Percentiles rank a stretch among this genome's conserved stretches.
phyloP scores from a whole-genome alignment of 35 echinoderm and acorn worm genomes.

The Diadema setosum region DNA sequence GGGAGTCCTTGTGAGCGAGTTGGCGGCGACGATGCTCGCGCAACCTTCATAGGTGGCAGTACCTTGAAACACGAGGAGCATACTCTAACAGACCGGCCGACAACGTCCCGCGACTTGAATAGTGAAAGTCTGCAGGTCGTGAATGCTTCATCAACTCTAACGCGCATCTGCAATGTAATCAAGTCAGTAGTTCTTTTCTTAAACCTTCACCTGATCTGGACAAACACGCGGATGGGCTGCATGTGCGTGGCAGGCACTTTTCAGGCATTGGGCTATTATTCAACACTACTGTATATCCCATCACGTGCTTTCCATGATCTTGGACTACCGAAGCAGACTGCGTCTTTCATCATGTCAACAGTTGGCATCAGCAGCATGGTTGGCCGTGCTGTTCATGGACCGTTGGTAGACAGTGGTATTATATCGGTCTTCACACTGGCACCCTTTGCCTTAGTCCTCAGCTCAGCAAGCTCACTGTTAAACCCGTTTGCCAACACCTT shows the following conservation, averaged over 20 bases:
- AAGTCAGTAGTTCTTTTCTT: too few relatives aligned
- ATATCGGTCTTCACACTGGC: slow-evolving; percentile 13
- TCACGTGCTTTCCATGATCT: slow-evolving; percentile 12
- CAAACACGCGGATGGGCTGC: not conserved
- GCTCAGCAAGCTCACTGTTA: not conserved
- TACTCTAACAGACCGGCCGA: too few relatives aligned
- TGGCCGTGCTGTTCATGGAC: slow-evolving; percentile 10
- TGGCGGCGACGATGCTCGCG: too few relatives aligned
- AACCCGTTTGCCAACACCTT: slow-evolving; percentile 32
- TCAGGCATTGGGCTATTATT: slow-evolving; percentile 24
- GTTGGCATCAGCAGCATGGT: slow-evolving; percentile 48
- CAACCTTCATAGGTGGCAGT: too few relatives aligned
- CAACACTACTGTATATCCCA: slow-evolving; percentile 4
- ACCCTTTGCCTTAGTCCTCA: not conserved
- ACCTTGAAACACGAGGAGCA: too few relatives aligned
- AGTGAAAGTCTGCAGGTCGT: too few relatives aligned
- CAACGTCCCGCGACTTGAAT: too few relatives aligned
- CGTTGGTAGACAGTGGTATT: not conserved
- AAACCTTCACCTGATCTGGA: slow-evolving; percentile 24
- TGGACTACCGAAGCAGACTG: slow-evolving; percentile 2
- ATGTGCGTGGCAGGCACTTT: not conserved
- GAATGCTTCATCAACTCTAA: too few relatives aligned
- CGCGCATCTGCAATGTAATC: too few relatives aligned
- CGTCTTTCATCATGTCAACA: slow-evolving; percentile 40
- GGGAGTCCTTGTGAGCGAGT: too few relatives aligned